Conservation (phyloP, 2,797 vertebrate genomes). For the Chaunax sp. region DNA sequence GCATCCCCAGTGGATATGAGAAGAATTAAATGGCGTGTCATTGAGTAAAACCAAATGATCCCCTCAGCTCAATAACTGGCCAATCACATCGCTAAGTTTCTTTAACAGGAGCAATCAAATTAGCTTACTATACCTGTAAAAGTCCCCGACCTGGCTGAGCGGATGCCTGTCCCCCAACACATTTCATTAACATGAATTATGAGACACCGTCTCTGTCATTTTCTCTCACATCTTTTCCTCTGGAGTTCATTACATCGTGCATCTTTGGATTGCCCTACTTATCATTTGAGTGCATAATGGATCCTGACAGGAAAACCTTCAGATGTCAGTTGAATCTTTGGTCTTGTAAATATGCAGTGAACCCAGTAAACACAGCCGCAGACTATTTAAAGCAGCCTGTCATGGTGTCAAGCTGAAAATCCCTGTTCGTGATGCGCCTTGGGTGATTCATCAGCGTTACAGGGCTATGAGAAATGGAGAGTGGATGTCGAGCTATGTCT, state of each 20-base stretch:
- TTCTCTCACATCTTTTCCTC: slow-evolving; percentile 28
- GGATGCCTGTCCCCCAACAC: slow-evolving; percentile 51
- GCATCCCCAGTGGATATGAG: slow-evolving; percentile 31
- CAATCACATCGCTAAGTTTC: slow-evolving; percentile 53
- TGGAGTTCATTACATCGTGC: slow-evolving; percentile 37
- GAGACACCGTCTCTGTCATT: slow-evolving; percentile 6
- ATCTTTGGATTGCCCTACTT: slow-evolving; percentile 45
- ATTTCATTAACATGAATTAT: slow-evolving; percentile 32
- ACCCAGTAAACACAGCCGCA: slow-evolving; percentile 56
- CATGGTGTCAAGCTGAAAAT: slow-evolving; percentile 60
- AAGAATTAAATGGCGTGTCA: slow-evolving; percentile 47
- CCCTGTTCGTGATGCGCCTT: slow-evolving; percentile 39
- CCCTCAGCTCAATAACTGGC: slow-evolving; percentile 56
- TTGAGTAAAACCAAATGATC: slow-evolving; percentile 43
- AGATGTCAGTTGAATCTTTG: slow-evolving; percentile 57
- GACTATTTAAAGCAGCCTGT: slow-evolving; percentile 52
- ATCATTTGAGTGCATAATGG: slow-evolving; percentile 46
- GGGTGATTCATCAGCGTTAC: slow-evolving; percentile 30
- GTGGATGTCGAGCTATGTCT: slow-evolving; percentile 46
- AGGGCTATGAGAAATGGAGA: slow-evolving; percentile 36
- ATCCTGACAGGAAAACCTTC: slow-evolving; percentile 49
- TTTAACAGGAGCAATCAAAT: slow-evolving; percentile 60
- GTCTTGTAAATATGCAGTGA: slow-evolving; percentile 48
- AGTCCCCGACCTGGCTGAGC: slow-evolving; percentile 35
- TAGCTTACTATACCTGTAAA: slow-evolving; percentile 17